These are phyloP conservation scores for Psittacula echo DNA, from an alignment of 2,797 vertebrate species.

Conservation along the genomic window DNA sequence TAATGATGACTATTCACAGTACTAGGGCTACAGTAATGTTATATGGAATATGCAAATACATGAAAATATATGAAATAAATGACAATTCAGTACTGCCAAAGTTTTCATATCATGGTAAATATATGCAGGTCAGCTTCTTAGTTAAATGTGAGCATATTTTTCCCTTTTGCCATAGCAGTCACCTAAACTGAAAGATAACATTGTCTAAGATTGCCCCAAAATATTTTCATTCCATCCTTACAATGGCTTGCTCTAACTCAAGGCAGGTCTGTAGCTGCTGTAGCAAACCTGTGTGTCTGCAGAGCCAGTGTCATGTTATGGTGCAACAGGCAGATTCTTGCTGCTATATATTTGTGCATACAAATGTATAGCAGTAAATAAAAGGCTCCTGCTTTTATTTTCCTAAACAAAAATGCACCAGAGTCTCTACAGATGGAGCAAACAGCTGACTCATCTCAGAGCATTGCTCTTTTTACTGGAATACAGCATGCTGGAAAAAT, in stretches of 20 bases:
- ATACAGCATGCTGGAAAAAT: conserved; percentile 67
- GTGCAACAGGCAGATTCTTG: background rate
- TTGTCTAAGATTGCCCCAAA: background rate
- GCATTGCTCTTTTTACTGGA: conserved; percentile 70
- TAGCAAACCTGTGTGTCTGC: background rate
- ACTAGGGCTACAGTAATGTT: background rate
- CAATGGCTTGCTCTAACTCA: background rate
- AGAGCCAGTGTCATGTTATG: background rate
- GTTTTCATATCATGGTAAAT: background rate
- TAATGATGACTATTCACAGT: background rate
- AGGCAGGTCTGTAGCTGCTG: background rate
- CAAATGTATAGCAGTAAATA: background rate
- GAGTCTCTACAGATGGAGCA: conserved; percentile 21
- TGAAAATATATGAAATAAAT: background rate
- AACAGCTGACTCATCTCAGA: conserved; percentile 70
- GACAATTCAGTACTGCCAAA: background rate
- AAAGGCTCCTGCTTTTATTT: conserved; percentile 1
- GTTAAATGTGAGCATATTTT: background rate
- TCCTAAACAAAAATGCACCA: background rate
- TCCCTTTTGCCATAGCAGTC: background rate
- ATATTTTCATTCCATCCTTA: background rate
- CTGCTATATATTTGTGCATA: background rate
- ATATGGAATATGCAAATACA: background rate
- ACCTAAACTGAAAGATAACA: background rate
- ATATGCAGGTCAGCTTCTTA: background rate